These are phyloP conservation scores for Hermaeophaga mercurialis DNA, from an alignment of 2,888 invertebrate species.

Conservation along the genomic window DNA sequence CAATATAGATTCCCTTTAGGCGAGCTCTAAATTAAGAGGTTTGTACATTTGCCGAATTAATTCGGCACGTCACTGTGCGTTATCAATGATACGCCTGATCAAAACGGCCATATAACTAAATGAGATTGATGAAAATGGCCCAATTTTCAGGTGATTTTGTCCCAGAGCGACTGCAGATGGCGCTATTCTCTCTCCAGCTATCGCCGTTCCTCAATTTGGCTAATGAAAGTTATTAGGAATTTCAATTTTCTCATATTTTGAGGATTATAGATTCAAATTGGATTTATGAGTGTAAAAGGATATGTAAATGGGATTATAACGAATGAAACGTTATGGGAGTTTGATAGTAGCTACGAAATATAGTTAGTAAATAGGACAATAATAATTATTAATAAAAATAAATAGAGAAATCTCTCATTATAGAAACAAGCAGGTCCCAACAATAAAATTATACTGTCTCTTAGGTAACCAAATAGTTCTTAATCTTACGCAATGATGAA, in stretches of 20 bases:
- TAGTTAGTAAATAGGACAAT: too few relatives aligned
- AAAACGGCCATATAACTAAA: slow-evolving; percentile 1
- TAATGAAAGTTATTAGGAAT: slow-evolving; percentile 15
- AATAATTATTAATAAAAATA: too few relatives aligned
- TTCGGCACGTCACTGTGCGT: not conserved
- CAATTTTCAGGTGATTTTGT: slow-evolving; percentile 10
- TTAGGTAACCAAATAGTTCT: too few relatives aligned
- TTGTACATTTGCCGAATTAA: too few relatives aligned
- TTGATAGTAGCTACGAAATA: too few relatives aligned
- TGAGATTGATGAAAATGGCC: slow-evolving; percentile 7
- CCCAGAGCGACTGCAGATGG: slow-evolving; percentile 1
- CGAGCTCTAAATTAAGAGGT: too few relatives aligned
- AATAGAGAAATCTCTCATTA: too few relatives aligned
- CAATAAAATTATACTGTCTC: too few relatives aligned
- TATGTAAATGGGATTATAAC: not conserved
- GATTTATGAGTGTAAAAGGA: slow-evolving; percentile 3
- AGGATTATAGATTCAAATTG: slow-evolving; percentile 1
- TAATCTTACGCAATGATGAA: too few relatives aligned
- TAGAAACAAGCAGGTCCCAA: too few relatives aligned
- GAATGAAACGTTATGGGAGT: too few relatives aligned
- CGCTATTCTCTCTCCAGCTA: not conserved
- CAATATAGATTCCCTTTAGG: too few relatives aligned
- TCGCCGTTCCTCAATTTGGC: not conserved
- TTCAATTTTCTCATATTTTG: slow-evolving; percentile 13
- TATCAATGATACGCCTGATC: not conserved